These are phyloP conservation scores for Tribolium castaneum DNA, from an alignment of 1,140 invertebrate species.

Conservation along the genomic window DNA sequence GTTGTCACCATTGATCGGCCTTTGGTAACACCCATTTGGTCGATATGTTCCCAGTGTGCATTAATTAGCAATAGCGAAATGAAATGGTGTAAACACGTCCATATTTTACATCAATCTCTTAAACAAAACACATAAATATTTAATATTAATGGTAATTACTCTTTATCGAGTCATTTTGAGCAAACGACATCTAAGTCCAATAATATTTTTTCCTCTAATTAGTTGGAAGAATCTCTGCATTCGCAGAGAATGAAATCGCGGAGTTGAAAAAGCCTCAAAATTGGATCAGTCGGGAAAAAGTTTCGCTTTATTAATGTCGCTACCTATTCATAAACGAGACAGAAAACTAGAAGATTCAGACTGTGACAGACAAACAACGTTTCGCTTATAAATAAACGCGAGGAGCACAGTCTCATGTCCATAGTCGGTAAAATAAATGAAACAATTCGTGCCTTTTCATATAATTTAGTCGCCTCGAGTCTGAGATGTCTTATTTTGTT, in stretches of 20 bases:
- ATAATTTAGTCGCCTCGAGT: not conserved
- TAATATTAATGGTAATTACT: slow-evolving; percentile 20
- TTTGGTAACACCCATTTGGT: slow-evolving; percentile 4
- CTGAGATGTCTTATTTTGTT: not conserved
- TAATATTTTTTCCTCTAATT: not conserved
- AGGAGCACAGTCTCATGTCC: not conserved
- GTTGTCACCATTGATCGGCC: not conserved
- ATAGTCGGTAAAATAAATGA: not conserved
- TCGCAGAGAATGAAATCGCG: not conserved
- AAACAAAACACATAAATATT: slow-evolving; percentile 32
- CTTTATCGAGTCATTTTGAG: not conserved
- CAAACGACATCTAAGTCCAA: not conserved
- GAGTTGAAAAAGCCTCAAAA: not conserved
- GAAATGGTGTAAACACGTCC: slow-evolving; percentile 17
- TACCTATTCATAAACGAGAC: slow-evolving; percentile 28
- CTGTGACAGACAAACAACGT: slow-evolving; percentile 6
- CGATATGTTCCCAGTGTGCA: slow-evolving; percentile 2
- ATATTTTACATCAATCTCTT: slow-evolving; percentile 32
- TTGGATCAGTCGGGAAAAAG: slow-evolving; percentile 9
- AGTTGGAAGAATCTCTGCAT: not conserved
- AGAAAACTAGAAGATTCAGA: not conserved
- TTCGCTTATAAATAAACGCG: not conserved
- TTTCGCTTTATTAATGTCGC: slow-evolving; percentile 4
- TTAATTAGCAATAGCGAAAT: slow-evolving; percentile 21
- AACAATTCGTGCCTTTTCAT: slow-evolving; percentile 8